These are phyloP conservation scores for Zygaena filipendulae DNA, from an alignment of 2,888 invertebrate species.

Conservation along the genomic window DNA sequence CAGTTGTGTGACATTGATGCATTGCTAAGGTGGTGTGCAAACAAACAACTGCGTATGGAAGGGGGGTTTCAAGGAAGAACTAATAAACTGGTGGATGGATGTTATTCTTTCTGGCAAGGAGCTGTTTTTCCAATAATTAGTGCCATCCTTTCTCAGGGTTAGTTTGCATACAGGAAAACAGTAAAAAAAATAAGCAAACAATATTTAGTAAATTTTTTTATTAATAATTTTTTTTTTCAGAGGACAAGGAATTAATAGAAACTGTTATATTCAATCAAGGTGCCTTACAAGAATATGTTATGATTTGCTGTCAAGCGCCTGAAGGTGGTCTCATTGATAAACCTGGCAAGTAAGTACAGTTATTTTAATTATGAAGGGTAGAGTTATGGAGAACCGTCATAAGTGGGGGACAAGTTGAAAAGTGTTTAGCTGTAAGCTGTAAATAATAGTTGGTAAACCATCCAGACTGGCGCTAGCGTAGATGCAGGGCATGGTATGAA, in stretches of 20 bases:
- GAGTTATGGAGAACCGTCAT: too few species aligned
- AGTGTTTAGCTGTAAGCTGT: too few species aligned
- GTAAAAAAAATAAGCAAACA: background rate
- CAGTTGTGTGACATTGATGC: constrained; percentile 80
- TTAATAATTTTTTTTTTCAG: constrained; percentile 29
- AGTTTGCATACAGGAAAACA: background rate
- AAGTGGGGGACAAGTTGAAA: too few species aligned
- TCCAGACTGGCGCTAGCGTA: too few species aligned
- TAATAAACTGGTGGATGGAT: constrained; percentile 98
- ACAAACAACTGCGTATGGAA: constrained; percentile 92
- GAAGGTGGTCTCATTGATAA: constrained; percentile 95
- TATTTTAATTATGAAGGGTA: too few species aligned
- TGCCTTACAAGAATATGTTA: constrained; percentile 94
- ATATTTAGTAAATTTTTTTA: constrained; percentile 3
- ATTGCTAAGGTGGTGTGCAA: constrained; percentile 87
- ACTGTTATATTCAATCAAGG: constrained; percentile 83
- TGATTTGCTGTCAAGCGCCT: constrained; percentile 90
- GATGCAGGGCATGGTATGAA: too few species aligned
- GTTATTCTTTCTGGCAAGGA: constrained; percentile 99
- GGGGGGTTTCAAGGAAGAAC: constrained; percentile 98
- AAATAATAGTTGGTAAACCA: too few species aligned
- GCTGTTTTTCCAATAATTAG: constrained; percentile 91
- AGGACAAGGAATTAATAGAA: constrained; percentile 52
- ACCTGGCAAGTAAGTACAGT: constrained; percentile 89
- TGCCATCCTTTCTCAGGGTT: constrained; percentile 72